phyloP scores from a whole-genome alignment of 1,140 invertebrate species.

The Apis florea region DNA sequence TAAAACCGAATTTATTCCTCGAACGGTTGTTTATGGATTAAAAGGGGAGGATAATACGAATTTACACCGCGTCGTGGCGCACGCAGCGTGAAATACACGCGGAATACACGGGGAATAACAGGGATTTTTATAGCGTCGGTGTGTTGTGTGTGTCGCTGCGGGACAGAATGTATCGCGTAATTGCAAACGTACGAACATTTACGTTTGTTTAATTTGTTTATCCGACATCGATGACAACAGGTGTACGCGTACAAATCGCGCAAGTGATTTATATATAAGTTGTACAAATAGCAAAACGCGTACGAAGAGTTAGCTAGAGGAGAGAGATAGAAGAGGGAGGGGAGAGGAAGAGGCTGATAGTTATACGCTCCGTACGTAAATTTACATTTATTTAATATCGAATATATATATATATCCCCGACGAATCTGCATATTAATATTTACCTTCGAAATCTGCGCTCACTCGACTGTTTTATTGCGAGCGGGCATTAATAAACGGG shows the following conservation, averaged over 20 bases:
- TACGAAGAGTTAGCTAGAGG: background rate
- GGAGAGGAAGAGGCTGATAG: background rate
- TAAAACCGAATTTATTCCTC: conserved; percentile 15
- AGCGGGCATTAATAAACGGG: conserved; percentile 25
- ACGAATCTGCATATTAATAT: conserved; percentile 46
- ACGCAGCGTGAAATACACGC: background rate
- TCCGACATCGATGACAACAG: conserved; percentile 38
- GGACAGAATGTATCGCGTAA: conserved; percentile 2
- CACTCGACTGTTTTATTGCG: conserved; percentile 33
- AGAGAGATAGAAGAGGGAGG: no score
- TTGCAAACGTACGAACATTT: conserved; percentile 40
- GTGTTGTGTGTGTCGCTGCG: background rate
- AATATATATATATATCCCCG: conserved; percentile 14
- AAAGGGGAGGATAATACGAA: conserved; percentile 18
- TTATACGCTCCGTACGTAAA: conserved; percentile 29
- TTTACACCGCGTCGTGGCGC: conserved; percentile 6
- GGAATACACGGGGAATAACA: background rate
- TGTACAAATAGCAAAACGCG: conserved; percentile 15
- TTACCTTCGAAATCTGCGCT: conserved; percentile 24
- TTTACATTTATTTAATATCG: conserved; percentile 51
- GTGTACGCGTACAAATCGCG: conserved; percentile 33
- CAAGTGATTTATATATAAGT: conserved; percentile 32
- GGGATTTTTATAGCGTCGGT: conserved; percentile 5
- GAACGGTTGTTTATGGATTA: conserved; percentile 21
- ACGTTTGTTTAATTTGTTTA: conserved; percentile 44